A percentile compares a stretch with the other conserved stretches of the same genome.
These are phyloP conservation scores for Callochromis pleurospilus DNA, from an alignment of 2,113 vertebrate species.

Conservation along the genomic window DNA sequence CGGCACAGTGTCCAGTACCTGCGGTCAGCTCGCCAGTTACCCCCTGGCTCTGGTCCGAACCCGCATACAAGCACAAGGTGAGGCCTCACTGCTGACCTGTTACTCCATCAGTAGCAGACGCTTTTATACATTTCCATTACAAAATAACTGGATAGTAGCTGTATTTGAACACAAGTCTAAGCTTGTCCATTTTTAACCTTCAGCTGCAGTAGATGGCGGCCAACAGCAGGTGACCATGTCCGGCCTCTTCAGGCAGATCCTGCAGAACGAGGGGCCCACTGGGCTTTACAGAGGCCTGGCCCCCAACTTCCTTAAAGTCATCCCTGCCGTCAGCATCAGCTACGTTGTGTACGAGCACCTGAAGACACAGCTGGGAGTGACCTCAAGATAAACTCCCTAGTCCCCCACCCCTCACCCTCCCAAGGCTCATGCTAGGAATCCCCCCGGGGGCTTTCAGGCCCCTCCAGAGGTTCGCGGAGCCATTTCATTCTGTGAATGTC, in stretches of 20 bases:
- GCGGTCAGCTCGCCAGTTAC: conserved; percentile 93
- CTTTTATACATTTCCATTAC: neutral
- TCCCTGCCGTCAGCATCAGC: conserved; percentile 97
- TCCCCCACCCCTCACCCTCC: fast-evolving
- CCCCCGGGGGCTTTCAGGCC: conserved; percentile 6
- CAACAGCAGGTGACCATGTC: conserved; percentile 78
- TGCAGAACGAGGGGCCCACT: conserved; percentile 84
- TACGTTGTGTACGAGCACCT: conserved; percentile 95
- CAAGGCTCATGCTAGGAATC: neutral
- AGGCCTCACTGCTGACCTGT: neutral
- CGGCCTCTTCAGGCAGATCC: conserved; percentile 87
- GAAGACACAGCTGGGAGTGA: conserved; percentile 89
- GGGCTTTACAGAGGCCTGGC: conserved; percentile 93
- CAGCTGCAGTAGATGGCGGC: conserved; percentile 77
- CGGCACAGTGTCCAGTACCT: conserved; percentile 92
- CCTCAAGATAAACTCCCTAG: conserved; percentile 75
- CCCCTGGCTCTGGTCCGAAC: conserved; percentile 90
- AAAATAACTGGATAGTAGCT: fast-evolving
- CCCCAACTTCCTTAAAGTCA: conserved; percentile 97
- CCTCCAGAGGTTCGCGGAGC: conserved; percentile 40
- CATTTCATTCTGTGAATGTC: conserved; percentile 96
- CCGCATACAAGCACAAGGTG: conserved; percentile 97
- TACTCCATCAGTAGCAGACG: fast-evolving
- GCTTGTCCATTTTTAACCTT: fast-evolving
- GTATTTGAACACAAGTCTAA: neutral